phyloP scores from a whole-genome alignment of 1,140 invertebrate species.

The Nixonia krombeini region DNA sequence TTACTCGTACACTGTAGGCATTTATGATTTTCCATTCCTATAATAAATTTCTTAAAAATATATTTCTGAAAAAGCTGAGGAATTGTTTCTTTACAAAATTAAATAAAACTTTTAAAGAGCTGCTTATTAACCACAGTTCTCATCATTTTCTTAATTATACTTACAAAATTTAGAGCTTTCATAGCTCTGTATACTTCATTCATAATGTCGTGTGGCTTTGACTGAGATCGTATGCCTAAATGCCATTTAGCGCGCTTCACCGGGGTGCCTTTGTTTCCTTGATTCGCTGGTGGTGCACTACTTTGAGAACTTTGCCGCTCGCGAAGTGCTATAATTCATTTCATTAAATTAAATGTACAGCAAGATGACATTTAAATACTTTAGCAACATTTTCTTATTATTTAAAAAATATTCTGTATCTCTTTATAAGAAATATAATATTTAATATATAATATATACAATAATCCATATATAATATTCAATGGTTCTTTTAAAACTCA shows the following conservation, averaged over 20 bases:
- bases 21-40: slow-evolving; percentile 99
- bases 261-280: slow-evolving; percentile 75
- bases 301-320: slow-evolving; percentile 62
- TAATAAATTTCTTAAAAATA: no score
- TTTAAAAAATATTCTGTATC: background rate
- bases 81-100: no score
- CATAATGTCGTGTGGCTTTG: slow-evolving; percentile 99
- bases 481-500: no score
- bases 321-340: slow-evolving; percentile 59
- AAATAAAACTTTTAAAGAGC: no score
- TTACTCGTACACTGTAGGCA: slow-evolving; percentile 92
- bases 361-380: no score
- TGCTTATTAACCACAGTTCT: no score
- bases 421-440: no score
- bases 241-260: slow-evolving; percentile 99
- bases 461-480: no score
- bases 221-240: slow-evolving; percentile 97
- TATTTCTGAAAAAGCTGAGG: background rate
- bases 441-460: no score
- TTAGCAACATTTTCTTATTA: no score
- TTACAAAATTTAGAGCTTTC: slow-evolving; percentile 95
- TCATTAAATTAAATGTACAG: no score
- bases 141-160: slow-evolving; percentile 44
- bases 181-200: slow-evolving; percentile 99
- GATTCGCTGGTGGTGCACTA: slow-evolving; percentile 43